These are phyloP conservation scores for Urocynchramus pylzowi DNA, from an alignment of 2,113 vertebrate genomes.

Conservation along the genomic window DNA sequence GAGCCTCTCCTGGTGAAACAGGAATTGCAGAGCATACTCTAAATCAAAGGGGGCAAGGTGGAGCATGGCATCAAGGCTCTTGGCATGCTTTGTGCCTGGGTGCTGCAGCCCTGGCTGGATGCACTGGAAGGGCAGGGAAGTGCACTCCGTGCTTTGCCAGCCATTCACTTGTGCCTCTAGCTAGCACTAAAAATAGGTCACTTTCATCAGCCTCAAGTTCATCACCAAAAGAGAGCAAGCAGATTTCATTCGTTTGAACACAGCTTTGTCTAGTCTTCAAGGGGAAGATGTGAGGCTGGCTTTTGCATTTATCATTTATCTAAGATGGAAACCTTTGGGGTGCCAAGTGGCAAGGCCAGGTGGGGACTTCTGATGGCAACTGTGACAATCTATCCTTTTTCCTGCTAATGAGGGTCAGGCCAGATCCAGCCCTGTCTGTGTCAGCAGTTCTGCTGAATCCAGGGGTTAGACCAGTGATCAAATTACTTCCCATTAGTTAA, in stretches of 20 bases:
- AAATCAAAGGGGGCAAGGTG: too few species aligned
- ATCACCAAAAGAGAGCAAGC: neutral
- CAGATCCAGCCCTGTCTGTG: neutral
- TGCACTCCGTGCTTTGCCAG: neutral
- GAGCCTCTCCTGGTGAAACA: neutral
- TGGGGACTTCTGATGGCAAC: neutral
- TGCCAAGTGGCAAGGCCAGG: neutral
- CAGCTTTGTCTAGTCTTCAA: neutral
- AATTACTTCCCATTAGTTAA: neutral
- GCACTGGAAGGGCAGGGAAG: neutral
- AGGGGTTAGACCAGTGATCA: neutral
- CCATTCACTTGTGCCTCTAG: neutral
- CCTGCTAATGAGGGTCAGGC: neutral
- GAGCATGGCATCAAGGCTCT: neutral
- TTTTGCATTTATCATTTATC: neutral
- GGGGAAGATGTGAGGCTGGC: neutral
- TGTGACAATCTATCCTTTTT: neutral
- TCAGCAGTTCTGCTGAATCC: neutral
- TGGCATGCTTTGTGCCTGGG: neutral
- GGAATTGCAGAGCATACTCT: neutral
- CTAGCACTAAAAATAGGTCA: neutral
- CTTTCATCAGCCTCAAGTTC: neutral
- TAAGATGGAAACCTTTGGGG: neutral
- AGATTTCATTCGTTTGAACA: neutral
- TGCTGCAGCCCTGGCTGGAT: neutral